phyloP scores from a whole-genome alignment of 64 coral and sea anemone species.

The Catalaphyllia jardinei region DNA sequence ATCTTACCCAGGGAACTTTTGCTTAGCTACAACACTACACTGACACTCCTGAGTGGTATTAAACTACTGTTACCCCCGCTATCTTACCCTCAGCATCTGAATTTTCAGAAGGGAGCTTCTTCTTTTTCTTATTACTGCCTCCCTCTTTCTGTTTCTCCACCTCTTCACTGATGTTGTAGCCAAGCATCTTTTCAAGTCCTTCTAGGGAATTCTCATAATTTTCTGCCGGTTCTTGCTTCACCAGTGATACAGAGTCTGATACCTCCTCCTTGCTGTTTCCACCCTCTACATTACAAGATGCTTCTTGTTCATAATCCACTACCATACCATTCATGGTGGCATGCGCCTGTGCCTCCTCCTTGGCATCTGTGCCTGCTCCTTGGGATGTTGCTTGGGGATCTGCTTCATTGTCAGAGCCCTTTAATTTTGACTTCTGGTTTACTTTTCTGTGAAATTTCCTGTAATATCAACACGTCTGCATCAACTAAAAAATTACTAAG shows the following conservation, averaged over 20 bases:
- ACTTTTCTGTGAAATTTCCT: constrained; percentile 11
- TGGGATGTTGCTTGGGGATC: neutral
- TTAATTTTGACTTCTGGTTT: neutral
- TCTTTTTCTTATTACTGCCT: neutral
- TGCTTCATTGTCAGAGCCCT: neutral
- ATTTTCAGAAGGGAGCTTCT: constrained; percentile 10
- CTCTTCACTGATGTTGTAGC: constrained; percentile 8
- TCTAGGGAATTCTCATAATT: constrained; percentile 14
- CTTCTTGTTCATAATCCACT: neutral
- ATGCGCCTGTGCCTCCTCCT: no score
- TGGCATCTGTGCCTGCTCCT: neutral
- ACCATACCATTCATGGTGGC: neutral
- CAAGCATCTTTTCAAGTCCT: constrained; percentile 26
- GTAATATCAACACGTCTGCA: neutral
- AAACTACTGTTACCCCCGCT: neutral
- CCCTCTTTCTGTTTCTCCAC: neutral
- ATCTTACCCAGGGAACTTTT: no score
- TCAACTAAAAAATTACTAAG: neutral
- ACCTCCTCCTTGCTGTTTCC: neutral
- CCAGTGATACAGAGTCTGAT: neutral
- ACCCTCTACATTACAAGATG: constrained; percentile 2
- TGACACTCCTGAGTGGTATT: no score
- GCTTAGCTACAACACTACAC: no score
- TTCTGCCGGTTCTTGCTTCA: neutral
- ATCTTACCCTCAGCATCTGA: constrained; percentile 24